These are phyloP conservation scores for Hippocampus zosterae DNA, from an alignment of 2,113 vertebrate species.

Conservation along the genomic window DNA sequence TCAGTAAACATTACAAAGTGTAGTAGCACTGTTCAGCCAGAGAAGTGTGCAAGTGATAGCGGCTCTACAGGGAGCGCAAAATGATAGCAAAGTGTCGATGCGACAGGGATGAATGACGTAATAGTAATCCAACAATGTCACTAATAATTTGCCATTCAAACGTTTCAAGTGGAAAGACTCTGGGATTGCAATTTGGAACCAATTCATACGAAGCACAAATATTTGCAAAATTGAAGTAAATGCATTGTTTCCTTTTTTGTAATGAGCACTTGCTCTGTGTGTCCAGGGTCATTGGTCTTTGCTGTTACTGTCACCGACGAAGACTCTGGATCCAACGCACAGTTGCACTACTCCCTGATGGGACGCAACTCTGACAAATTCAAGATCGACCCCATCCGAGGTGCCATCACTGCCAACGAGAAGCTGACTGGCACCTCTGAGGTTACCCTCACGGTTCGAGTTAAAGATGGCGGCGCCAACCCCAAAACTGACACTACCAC, in stretches of 20 bases:
- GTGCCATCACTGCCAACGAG: slow-evolving; percentile 84
- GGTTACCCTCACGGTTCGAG: slow-evolving; percentile 88
- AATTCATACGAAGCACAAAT: background rate
- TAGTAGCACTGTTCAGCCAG: background rate
- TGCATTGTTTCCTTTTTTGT: background rate
- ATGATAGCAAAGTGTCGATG: background rate
- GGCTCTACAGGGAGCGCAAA: background rate
- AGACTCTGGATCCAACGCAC: slow-evolving; percentile 83
- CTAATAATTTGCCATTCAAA: background rate
- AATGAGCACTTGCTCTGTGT: background rate
- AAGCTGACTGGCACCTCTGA: slow-evolving; percentile 78
- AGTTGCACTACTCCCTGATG: slow-evolving; percentile 88
- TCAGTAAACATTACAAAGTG: background rate
- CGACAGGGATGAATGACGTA: background rate
- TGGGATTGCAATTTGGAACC: background rate
- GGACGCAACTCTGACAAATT: slow-evolving; percentile 89
- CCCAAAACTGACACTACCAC: slow-evolving; percentile 89
- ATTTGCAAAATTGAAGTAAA: background rate
- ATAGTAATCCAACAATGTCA: background rate
- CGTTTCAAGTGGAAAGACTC: background rate
- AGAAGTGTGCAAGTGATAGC: background rate
- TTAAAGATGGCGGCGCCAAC: slow-evolving; percentile 80
- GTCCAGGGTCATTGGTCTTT: slow-evolving; percentile 89
- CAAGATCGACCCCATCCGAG: slow-evolving; percentile 85
- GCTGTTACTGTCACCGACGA: slow-evolving; percentile 94